A percentile compares a stretch with the other conserved stretches of the same genome.
Evolutionary conservation across 2,797 vertebrate genomes (phyloP).

Genomic region (Rhincodon typus): DNA sequence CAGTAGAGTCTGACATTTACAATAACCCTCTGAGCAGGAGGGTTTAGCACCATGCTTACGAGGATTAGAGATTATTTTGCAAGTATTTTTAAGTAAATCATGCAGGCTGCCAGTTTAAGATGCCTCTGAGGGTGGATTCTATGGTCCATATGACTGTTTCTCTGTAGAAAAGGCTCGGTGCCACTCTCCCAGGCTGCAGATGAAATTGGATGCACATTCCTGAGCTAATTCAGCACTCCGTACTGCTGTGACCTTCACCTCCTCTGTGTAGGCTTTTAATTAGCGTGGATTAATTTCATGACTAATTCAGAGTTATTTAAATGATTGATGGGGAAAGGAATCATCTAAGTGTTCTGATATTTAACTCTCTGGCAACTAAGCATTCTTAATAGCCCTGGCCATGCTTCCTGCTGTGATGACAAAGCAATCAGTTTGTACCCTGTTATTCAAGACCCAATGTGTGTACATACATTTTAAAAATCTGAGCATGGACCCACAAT

Average conservation of each 20-base stretch:
- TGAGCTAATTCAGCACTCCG: background rate
- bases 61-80: background rate
- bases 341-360: background rate
- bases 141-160: background rate
- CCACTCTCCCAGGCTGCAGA: background rate
- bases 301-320: slow-evolving; percentile 28
- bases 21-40: background rate
- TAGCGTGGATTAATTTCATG: slow-evolving; percentile 26
- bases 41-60: background rate
- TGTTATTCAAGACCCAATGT: background rate
- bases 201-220: background rate
- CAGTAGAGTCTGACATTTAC: background rate
- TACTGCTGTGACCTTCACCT: slow-evolving; percentile 13
- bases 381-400: background rate
- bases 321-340: slow-evolving; percentile 14
- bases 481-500: background rate
- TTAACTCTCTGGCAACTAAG: slow-evolving; percentile 4
- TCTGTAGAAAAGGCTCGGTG: background rate
- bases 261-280: background rate
- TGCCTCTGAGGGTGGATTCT: background rate
- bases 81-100: background rate
- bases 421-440: background rate
- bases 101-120: background rate
- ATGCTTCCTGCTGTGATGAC: background rate
- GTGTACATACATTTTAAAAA: background rate